Base-by-base conservation (phyloP, 2,888 invertebrate species). In the Eledona agricola region DNA sequence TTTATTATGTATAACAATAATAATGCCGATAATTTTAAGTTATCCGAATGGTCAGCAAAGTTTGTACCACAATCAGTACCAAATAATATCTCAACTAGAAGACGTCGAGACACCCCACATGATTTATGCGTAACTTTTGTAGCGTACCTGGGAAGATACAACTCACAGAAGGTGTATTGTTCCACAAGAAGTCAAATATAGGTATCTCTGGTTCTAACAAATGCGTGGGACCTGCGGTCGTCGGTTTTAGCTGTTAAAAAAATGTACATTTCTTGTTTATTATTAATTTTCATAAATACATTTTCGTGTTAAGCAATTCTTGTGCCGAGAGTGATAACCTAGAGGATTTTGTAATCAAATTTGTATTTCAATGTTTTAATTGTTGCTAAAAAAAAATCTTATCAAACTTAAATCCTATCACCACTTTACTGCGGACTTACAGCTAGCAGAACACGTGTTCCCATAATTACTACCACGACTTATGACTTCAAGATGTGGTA, bases 71-170 rank as follows among this genome's bases (percentile, higher is more conserved):
- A n/a, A n/a, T 34, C 38, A 4, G 59, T 57, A 7, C 34, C 28
- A 7, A 50, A 9, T n/a, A 17, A 2, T 25, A 13, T 17, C 4
- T 4, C 16, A n/a, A n/a, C 34, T 22, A 1, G 32, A 1, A 16
- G 11, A 7, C 60, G 57, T 32, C 51, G 64, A 13, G 45, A 58
- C 17, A 42, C 51, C 5, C 53, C 60, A 2, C 64, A 69, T 11
- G 54, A 59, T 5, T 71, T 69, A 34, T 71, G 71, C 34, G 71
- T 71, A 4, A 69, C 71, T 1, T 62, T 71, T 32, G 26, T 71
- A 13, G 71, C 71, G 4, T 40, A 11, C 71, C 71, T 2, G 68
- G 70, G 6, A 62, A 63, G 28, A 60, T 63, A 37, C 58, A 65
- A 47, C 31, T 55, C n/a, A 62, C 67, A 3, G 66, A 66, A 32